These are phyloP conservation scores for Amiota communis DNA, from an alignment of 2,888 invertebrate genomes.

Conservation along the genomic window DNA sequence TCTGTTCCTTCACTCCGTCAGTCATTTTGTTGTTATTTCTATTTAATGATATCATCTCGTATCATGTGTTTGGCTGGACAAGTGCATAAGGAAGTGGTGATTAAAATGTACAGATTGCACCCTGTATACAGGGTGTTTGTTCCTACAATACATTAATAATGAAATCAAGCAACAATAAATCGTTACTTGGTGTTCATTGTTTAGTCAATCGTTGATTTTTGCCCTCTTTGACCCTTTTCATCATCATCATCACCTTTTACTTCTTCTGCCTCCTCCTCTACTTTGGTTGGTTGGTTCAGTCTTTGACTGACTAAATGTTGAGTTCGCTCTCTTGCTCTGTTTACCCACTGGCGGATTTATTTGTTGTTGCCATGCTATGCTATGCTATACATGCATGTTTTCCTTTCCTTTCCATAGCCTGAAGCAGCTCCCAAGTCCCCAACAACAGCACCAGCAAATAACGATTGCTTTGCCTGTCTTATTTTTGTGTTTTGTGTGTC, in stretches of 20 bases:
- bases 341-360: slow-evolving; percentile 69
- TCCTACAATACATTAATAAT: too few relatives aligned
- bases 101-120: background rate
- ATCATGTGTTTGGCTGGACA: background rate
- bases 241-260: background rate
- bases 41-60: slow-evolving; percentile 38
- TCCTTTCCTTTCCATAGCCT: slow-evolving; percentile 38
- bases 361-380: slow-evolving; percentile 40
- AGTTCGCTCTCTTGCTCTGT: slow-evolving; percentile 58
- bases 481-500: slow-evolving; percentile 26
- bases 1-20: slow-evolving; percentile 48
- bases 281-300: background rate
- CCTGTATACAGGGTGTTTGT: too few relatives aligned
- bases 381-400: slow-evolving; percentile 46
- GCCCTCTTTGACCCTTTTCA: background rate
- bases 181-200: slow-evolving; percentile 11
- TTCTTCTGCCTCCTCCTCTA: slow-evolving; percentile 18
- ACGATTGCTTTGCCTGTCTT: slow-evolving; percentile 30
- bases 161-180: background rate
- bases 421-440: slow-evolving; percentile 21
- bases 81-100: slow-evolving; percentile 13
- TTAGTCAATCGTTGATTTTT: slow-evolving; percentile 37
- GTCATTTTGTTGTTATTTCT: slow-evolving; percentile 27
- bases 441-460: background rate
- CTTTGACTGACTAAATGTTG: slow-evolving; percentile 36